These are phyloP conservation scores for Elephantulus edwardii DNA, from an alignment of 2,113 vertebrate species.

Conservation along the genomic window DNA sequence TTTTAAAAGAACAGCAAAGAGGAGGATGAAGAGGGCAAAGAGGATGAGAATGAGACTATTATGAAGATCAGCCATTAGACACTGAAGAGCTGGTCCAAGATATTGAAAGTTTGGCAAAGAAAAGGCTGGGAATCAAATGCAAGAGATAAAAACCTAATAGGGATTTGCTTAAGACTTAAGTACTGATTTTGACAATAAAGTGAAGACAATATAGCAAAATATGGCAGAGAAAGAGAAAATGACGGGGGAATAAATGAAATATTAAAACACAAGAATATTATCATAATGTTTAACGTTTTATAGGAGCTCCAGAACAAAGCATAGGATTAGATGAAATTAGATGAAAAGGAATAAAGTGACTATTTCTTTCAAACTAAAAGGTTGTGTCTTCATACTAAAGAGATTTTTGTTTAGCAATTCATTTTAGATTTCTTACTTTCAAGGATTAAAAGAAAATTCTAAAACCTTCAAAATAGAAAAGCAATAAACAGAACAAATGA, in stretches of 20 bases:
- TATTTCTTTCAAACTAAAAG: background rate
- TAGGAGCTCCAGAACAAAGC: background rate
- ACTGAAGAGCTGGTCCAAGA: background rate
- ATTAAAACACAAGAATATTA: background rate
- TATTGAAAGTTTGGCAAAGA: conserved; percentile 5
- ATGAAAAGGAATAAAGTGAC: background rate
- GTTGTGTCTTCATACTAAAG: conserved; percentile 13
- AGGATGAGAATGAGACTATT: background rate
- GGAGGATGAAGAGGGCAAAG: background rate
- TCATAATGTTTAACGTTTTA: background rate
- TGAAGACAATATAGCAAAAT: background rate
- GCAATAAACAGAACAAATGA: background rate
- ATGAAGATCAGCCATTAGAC: background rate
- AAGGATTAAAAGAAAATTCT: conserved; percentile 12
- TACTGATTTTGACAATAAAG: background rate
- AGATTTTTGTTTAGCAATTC: background rate
- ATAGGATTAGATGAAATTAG: background rate
- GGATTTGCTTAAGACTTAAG: background rate
- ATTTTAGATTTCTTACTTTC: background rate
- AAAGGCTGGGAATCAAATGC: background rate
- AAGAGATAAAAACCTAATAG: background rate
- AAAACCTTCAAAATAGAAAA: background rate
- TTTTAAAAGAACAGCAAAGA: conserved; percentile 5
- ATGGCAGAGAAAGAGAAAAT: background rate
- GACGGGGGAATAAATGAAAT: background rate